Percentiles rank a stretch among this genome's conserved stretches.
Evolutionary conservation across 2,113 vertebrate species (phyloP).

Genomic region (human (Homo sapiens)): GRCh38 chr6:138937501-138938000

Average conservation of each 20-base stretch:
- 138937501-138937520: not conserved
- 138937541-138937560: not conserved
- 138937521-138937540: conserved; percentile 16
- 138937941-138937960: not conserved
- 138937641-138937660: not conserved
- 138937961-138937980: not conserved
- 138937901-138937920: not conserved
- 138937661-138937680: not conserved
- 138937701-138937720: not conserved
- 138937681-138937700: not conserved
- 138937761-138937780: not conserved
- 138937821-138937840: not conserved
- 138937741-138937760: not conserved
- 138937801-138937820: not conserved
- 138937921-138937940: not conserved
- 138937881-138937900: not conserved
- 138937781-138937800: not conserved
- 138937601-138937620: not conserved
- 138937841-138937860: not conserved
- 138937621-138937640: not conserved
- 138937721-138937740: not conserved
- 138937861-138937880: not conserved
- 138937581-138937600: not conserved
- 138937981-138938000: not conserved
- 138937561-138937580: not conserved